Evolutionary conservation across 1,140 invertebrate species (phyloP), one percentile per base, ranked within the genome.

Genomic region (Monomorium pharaonis): DNA sequence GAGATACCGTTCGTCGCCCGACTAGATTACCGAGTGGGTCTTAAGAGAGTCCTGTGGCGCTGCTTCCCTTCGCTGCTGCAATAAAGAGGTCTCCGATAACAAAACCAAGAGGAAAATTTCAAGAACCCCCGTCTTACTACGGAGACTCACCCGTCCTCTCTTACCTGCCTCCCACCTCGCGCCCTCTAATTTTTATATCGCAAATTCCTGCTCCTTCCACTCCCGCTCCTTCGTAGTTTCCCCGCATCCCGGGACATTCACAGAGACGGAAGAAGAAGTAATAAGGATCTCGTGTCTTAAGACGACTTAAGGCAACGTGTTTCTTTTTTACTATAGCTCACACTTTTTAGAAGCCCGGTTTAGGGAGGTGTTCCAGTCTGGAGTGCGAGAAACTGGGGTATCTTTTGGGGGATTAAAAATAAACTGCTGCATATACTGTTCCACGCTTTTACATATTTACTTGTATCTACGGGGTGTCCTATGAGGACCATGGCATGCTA

Each of bases 21-120:
- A 74, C 78, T 58, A 74, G 78, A 83, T 83, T 58, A 83, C 37
- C 78, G 51, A 72, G 78, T 72, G 37, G 67, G 3, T 83, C 78
- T 83, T 58, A 69, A 58, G 54, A 58, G 54, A 83, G 60, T 56
- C 37, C 49, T 24, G 65, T 44, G 49, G 44, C 37, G 51, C 33
- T 16, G 14, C 51, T 44, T 47, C 7, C 0, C 67, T 24, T 14
- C 27, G 18, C 21, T 27, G 2, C 14, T 27, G 44, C 44, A 60
- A 74, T 24, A 27, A 69, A 58, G n/a, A n/a, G 21, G 51, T 74
- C 54, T 74, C 54, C 4, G 42, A 58, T 83, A 74, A 74, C 42
- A 72, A 42, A 60, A 58, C 24, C 51, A 42, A 37, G 37, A 83
- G 14, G 27, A 58, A 83, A 74, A 74, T 74, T 83, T 83, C 24